A percentile compares a stretch with the other conserved stretches of the same genome.
These are phyloP conservation scores for Clunio marinus DNA, from an alignment of 2,888 invertebrate species.

Conservation along the genomic window DNA sequence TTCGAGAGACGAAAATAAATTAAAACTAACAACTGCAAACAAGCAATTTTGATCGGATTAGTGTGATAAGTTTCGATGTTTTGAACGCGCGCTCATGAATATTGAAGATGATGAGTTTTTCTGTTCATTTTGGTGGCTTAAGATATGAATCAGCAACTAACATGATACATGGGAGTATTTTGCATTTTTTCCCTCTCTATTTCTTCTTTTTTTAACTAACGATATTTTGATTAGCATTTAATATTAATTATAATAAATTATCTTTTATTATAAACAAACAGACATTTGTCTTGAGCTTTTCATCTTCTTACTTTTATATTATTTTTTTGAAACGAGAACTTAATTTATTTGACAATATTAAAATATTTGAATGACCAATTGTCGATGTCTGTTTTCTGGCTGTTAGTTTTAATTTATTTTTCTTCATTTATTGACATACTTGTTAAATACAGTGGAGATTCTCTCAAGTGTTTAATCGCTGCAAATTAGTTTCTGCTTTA, in stretches of 20 bases:
- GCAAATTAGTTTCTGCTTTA: too few species aligned
- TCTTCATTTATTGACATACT: too few species aligned
- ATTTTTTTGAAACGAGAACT: not conserved
- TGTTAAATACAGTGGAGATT: too few species aligned
- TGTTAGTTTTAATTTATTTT: too few species aligned
- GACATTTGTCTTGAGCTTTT: too few species aligned
- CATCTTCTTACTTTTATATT: too few species aligned
- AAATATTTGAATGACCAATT: too few species aligned
- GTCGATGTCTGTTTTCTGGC: too few species aligned
- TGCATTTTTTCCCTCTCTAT: not conserved
- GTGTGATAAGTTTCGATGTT: constrained; percentile 37
- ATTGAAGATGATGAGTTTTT: constrained; percentile 33
- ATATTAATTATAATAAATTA: constrained; percentile 28
- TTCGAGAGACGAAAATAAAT: not conserved
- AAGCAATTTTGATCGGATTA: constrained; percentile 39
- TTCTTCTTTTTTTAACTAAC: too few species aligned
- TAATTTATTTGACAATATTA: not conserved
- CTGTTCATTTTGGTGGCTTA: constrained; percentile 15
- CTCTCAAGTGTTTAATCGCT: too few species aligned
- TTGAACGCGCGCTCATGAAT: constrained; percentile 26
- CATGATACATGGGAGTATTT: constrained; percentile 11
- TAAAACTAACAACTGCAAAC: constrained; percentile 37
- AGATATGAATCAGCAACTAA: constrained; percentile 33
- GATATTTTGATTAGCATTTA: constrained; percentile 18
- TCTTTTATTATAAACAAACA: constrained; percentile 28